Base-by-base conservation (phyloP, 2,113 vertebrate species). In the Romanogobio albipinnatus region DNA sequence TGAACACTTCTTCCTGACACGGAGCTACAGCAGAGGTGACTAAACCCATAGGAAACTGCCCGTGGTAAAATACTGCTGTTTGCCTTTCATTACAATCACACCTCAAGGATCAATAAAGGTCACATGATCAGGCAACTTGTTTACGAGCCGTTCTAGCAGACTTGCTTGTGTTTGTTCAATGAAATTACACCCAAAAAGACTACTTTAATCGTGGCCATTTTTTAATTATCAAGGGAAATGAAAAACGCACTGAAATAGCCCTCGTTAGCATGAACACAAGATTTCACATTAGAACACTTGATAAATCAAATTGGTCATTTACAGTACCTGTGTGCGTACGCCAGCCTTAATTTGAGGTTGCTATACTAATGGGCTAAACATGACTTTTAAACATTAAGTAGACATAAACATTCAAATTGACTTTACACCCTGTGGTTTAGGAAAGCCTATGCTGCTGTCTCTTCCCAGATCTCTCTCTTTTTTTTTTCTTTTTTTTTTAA, bases 31-130 rank as follows among this genome's bases (percentile, higher is more conserved):
- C 49, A 76, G 78, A 81, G 43, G 17, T 22, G 43, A 51, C 43
- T 51, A 66, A 81, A 81, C 9, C 10, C 79, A n/a, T 5, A 59
- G 76, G 26, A 82, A 68, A 36, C 45, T 29, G 59, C 43, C 45
- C 24, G 13, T 56, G n/a, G 64, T 43, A 43, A 82, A 82, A 71
- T 71, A 58, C 47, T 58, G 66, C 51, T 14, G 49, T 43, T 56
- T 43, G 64, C 51, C 66, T 71, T 66, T 56, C 64, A 70, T 82
- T 82, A 82, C 80, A 82, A 73, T 82, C 66, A 56, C 47, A 73
- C 64, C 66, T 70, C 66, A 68, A 7, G 47, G 66, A 71, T 71
- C 66, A 26, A 82, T 82, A 82, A 53, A 56, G 81, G 33, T 58
- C 81, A 71, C 47, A 39, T 82, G 79, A 53, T 6, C 61, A 26